Base-by-base conservation (phyloP, 1,140 invertebrate species). In the Manduca sexta region DNA sequence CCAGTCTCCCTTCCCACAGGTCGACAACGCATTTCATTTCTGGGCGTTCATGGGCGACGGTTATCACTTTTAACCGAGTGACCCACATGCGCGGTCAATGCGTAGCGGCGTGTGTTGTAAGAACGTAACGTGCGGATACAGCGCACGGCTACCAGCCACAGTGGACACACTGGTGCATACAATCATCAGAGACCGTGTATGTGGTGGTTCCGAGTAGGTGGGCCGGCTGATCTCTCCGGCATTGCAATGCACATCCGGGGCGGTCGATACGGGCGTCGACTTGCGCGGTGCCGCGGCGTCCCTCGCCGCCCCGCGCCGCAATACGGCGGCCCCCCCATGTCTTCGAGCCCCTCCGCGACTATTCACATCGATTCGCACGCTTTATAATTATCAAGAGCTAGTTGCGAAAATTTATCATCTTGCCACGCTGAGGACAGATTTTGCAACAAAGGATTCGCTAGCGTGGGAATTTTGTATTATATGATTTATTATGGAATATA, bases 221-320 rank as follows among this genome's bases (percentile, higher is more conserved):
- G 67, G 64, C 70, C 70, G 67, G 54, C 57, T 72, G 74, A 77
- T 83, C 76, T 80, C 71, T 75, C 67, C 69, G 59, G 67, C 65
- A 74, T 80, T 69, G 74, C 79, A 64, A 77, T 83, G 79, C 77
- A 83, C 74, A 81, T 79, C 75, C 75, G 79, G 74, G 71, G 67
- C 75, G 79, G 77, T 83, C 79, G 79, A 83, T 83, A 83, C 75
- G 69, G 64, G 52, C 60, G 68, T 61, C 74, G 79, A 83, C 77
- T 77, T 83, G 79, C 79, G 79, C 79, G 69, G 56, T 77, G 55
- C 68, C 64, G 70, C 57, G 60, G 62, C 69, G 64, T 64, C 68
- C 64, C 69, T 60, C 66, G 53, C 45, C 53, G 31, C 66, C 68
- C 63, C 64, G 49, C 64, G 13, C 63, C 62, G 40, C 56, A 45